Base-by-base conservation (phyloP, 2,113 vertebrate genomes). In the Onychorhynchus coronatus region DNA sequence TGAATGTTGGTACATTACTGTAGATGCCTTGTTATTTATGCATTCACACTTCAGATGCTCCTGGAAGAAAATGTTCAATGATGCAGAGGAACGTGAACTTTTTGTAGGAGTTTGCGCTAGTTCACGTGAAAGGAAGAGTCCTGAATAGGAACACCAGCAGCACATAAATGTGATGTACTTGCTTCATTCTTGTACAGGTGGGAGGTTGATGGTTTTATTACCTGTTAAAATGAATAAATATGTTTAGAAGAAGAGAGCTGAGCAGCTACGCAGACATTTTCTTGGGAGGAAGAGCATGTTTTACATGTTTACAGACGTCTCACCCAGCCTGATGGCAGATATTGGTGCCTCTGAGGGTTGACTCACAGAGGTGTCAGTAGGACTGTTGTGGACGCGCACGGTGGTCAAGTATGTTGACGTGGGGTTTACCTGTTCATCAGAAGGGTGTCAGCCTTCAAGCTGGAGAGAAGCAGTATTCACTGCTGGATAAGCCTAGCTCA, bases 301-400 rank as follows among this genome's bases (percentile, higher is more conserved):
- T 77, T 59, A n/a, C 0, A 0, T 31, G 47, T 49, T 6, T 49
- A 23, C 21, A 61, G 74, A 20, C n/a, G 56, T 25, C 23, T 56
- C 31, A 19, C 58, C 0, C 1, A 52, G 44, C 31, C 53, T 11
- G 12, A 59, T 52, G n/a, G 20, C 3, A 5, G 14, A 19, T 86
- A 55, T 46, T 0, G 0, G 35, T 67, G 62, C 33, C 53, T 49
- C 35, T 42, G 25, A 41, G n/a, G 41, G 31, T 31, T 84, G 89
- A 62, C 10, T 67, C 28, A 30, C 2, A 5, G 20, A 23, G 41
- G 22, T 58, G 63, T 79, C 39, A 18, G 66, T 6, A 25, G 44
- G 15, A 39, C 24, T 41, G 28, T n/a, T n/a, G n/a, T n/a, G n/a
- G n/a, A n/a, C n/a, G n/a, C n/a, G n/a, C n/a, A n/a, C 24, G 33